Evolutionary conservation across 37 sponge, comb jelly and placozoan genomes (phyloP).

Genomic region (Halichondria panicea): DNA sequence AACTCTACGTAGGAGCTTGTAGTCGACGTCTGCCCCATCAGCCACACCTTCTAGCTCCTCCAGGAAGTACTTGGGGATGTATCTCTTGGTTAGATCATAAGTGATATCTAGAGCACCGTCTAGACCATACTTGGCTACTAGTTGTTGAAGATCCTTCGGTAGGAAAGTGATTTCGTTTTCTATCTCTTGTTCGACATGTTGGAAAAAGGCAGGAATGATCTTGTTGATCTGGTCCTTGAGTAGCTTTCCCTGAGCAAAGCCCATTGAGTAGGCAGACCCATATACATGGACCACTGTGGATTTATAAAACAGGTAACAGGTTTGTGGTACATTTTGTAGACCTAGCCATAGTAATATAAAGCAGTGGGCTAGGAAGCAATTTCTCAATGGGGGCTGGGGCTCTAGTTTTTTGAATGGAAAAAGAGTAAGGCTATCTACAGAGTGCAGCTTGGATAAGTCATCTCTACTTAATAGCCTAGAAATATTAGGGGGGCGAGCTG

Average conservation of each 20-base stretch:
- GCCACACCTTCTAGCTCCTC: conserved; percentile 58
- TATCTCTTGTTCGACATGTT: conserved; percentile 32
- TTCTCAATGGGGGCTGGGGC: too few species aligned
- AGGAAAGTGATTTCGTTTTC: conserved; percentile 31
- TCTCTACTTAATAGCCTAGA: too few species aligned
- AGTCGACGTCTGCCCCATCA: conserved; percentile 51
- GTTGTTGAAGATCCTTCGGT: conserved; percentile 26
- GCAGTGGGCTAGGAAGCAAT: too few species aligned
- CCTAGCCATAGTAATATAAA: too few species aligned
- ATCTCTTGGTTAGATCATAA: conserved; percentile 26
- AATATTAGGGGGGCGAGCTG: too few species aligned
- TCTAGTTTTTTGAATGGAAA: too few species aligned
- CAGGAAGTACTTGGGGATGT: conserved; percentile 47
- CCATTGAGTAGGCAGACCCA: conserved; percentile 64
- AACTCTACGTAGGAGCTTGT: conserved; percentile 28
- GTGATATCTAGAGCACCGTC: conserved; percentile 53
- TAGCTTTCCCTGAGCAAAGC: conserved; percentile 63
- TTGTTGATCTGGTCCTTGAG: conserved; percentile 25
- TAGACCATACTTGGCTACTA: conserved; percentile 32
- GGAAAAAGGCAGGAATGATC: conserved; percentile 30
- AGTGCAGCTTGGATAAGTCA: too few species aligned
- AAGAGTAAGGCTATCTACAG: too few species aligned
- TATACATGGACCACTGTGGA: conserved; percentile 61
- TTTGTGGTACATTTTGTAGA: too few species aligned
- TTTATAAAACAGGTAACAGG: too few species aligned